Conservation (phyloP, 2,797 vertebrate genomes). For the Otus scops region DNA sequence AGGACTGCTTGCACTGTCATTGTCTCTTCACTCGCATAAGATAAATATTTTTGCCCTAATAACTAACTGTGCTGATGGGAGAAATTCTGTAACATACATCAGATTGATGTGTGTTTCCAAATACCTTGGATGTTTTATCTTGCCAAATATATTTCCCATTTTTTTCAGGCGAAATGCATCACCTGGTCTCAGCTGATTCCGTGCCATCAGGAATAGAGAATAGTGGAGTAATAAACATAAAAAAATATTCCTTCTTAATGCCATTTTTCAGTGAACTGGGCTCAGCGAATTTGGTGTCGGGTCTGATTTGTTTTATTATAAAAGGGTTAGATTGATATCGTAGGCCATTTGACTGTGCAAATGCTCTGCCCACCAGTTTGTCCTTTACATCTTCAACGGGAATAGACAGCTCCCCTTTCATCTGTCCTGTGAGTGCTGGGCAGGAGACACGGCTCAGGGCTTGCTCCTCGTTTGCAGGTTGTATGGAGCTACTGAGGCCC, state of each 20-base stretch:
- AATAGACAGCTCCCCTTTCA: neutral
- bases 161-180: neutral
- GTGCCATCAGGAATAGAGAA: neutral
- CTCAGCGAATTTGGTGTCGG: neutral
- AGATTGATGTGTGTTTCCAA: neutral
- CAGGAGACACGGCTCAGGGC: rapidly evolving
- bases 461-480: rapidly evolving
- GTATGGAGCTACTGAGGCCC: neutral
- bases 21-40: neutral
- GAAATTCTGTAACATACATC: neutral
- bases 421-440: neutral
- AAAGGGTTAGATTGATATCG: neutral
- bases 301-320: neutral
- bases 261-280: neutral
- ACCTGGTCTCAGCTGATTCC: neutral
- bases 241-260: neutral
- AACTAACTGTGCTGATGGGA: rapidly evolving
- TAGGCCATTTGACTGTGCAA: neutral
- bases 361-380: neutral
- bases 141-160: neutral
- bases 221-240: neutral
- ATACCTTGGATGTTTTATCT: neutral
- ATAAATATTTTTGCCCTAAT: rapidly evolving
- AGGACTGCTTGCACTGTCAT: neutral
- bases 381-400: neutral